phyloP scores from a whole-genome alignment of 2,888 invertebrate species.

The Congeria kusceri region DNA sequence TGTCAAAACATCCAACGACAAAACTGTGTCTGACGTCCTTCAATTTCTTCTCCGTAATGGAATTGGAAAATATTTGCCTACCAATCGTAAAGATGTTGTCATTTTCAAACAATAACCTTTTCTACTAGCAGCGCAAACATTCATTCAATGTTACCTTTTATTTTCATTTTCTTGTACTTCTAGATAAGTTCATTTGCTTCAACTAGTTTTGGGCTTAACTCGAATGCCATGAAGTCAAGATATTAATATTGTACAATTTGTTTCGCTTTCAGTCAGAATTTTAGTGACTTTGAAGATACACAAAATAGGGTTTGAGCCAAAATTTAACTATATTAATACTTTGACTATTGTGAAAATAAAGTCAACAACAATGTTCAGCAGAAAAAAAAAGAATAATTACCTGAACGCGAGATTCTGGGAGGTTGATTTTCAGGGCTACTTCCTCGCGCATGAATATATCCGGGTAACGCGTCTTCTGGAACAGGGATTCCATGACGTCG shows the following conservation, averaged over 20 bases:
- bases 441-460: slow-evolving; percentile 99
- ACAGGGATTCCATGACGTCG: slow-evolving; percentile 96
- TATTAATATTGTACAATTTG: too few relatives aligned
- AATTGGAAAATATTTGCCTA: slow-evolving; percentile 61
- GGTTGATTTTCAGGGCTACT: slow-evolving; percentile 97
- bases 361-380: not conserved
- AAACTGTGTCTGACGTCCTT: slow-evolving; percentile 35
- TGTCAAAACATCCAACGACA: slow-evolving; percentile 47
- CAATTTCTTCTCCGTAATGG: slow-evolving; percentile 36
- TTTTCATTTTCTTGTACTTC: too few relatives aligned
- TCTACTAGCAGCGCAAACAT: too few relatives aligned
- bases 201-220: too few relatives aligned
- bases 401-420: slow-evolving; percentile 94
- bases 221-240: too few relatives aligned
- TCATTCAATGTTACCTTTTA: too few relatives aligned
- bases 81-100: slow-evolving; percentile 8
- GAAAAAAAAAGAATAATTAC: slow-evolving; percentile 44
- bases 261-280: too few relatives aligned
- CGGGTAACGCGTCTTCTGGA: slow-evolving; percentile 97
- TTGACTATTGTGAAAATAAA: not conserved
- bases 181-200: too few relatives aligned
- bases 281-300: not conserved
- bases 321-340: not conserved
- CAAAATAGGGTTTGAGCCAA: not conserved
- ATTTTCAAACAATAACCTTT: too few relatives aligned